Evolutionary conservation across 2,888 invertebrate genomes (phyloP).

Genomic region (Ochlodes sylvanus): DNA sequence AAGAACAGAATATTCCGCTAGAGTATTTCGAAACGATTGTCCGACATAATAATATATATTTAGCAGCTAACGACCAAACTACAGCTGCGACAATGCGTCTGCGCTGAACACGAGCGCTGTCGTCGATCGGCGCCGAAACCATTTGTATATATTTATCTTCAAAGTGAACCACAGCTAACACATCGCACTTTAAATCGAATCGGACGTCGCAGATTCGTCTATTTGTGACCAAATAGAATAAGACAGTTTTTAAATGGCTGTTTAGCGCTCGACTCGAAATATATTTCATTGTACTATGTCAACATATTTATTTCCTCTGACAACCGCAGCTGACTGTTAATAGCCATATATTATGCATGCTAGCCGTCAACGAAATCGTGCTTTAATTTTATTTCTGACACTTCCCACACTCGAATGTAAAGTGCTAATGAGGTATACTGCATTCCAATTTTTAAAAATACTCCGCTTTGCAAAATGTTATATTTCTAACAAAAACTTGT

Average conservation of each 20-base stretch:
- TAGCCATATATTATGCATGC: conserved; percentile 28
- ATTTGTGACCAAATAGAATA: conserved; percentile 61
- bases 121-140: conserved; percentile 60
- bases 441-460: conserved; percentile 28
- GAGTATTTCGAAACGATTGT: conserved; percentile 44
- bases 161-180: conserved; percentile 67
- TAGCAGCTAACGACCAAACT: conserved; percentile 53
- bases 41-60: conserved; percentile 46
- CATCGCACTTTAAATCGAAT: conserved; percentile 64
- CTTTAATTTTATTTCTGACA: conserved; percentile 26
- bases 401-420: conserved; percentile 17
- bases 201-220: conserved; percentile 59
- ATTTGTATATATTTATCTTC: conserved; percentile 78
- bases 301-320: conserved; percentile 31
- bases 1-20: conserved; percentile 36
- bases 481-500: conserved; percentile 22
- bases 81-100: conserved; percentile 72
- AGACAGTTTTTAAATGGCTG: conserved; percentile 64
- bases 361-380: conserved; percentile 13
- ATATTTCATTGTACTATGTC: conserved; percentile 34
- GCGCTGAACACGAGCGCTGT: conserved; percentile 51
- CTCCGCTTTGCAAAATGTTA: conserved; percentile 33
- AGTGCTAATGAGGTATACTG: conserved; percentile 28
- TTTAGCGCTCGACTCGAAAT: conserved; percentile 33
- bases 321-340: conserved; percentile 26